Base-by-base conservation (phyloP, 2,888 invertebrate species). In the Lasioglossum figueresi region DNA sequence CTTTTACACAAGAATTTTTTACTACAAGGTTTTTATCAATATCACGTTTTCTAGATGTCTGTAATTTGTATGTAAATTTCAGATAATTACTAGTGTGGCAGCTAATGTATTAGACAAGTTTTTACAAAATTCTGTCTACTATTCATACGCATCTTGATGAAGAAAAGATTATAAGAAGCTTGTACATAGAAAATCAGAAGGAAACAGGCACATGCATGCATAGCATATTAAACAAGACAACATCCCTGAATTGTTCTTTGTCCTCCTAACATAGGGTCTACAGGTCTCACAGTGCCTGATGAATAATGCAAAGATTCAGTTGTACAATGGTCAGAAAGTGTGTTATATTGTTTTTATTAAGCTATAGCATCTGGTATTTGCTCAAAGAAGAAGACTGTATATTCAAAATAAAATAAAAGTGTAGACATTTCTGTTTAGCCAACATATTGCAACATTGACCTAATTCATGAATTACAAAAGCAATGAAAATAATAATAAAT, bases 231-330 rank as follows among this genome's bases (percentile, higher is more conserved):
- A 90, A 85, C 77, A 82, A 82, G 79, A 80, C 66, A 80, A 79
- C 79, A 88, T 86, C 82, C 79, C 77, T 88, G 86, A 87, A 88
- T 89, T 87, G 85, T 86, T 91, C 86, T 85, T 87, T 89, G 85
- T 82, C 79, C 79, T 86, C 84, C 86, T 88, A 86, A 90, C 88
- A 88, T 84, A 84, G 79, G 75, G 75, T 81, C 74, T 68, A 76
- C 19, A 77, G 85, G 79, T 89, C 91, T 71, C 75, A 88, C 85
- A 74, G 79, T 85, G 86, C 79, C 79, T 88, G 75, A 92, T 92
- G 91, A 92, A 92, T 92, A 92, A 92, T 92, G 88, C 90, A 92
- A 80, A 80, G 86, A 83, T 88, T 86, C 80, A 70, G 83, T 79
- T 83, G 70, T 88, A 89, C 90, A 89, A 88, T 86, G 83, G 82